Evolutionary conservation across 2,888 invertebrate genomes (phyloP), one percentile per base, ranked within the genome.

Genomic region (Epirrhoe alternata): DNA sequence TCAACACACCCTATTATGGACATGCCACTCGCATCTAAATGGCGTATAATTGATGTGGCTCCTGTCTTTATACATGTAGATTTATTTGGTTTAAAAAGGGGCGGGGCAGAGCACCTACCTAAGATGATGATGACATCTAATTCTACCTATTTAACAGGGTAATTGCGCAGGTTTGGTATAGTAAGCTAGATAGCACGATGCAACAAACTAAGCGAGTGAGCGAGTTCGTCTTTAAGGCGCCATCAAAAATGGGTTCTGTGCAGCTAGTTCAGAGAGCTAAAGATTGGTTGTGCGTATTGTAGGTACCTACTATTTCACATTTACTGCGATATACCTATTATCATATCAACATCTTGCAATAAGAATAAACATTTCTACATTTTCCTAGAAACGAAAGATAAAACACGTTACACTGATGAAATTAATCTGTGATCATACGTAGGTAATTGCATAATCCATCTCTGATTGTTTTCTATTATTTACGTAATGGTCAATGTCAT

Each of bases 1-100:
- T 83, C 79, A 84, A 64, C 54, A 63, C 70, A 64, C 78, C 83
- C 79, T 75, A 80, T 75, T 79, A 81, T 59, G 83, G 83, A 57
- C 45, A 67, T 69, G 50, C 33, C 52, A 52, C 54, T 58, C 53
- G 35, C 53, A 58, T 54, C 30, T 57, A 58, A 54, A 64, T 57
- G 16, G 17, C 57, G 49, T 55, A 50, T 38, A 47, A 42, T 55
- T 50, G 14, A 62, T 54, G 54, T 42, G 33, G 33, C 24, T 59
- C 24, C 51, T 45, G 30, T n/a, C 60, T 52, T 59, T 59, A n/a
- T 24, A 51, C n/a, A 30, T 7, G 1, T 35, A 38, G 33, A 35
- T 50, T 58, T 7, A 33, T 56, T 8, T 45, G 10, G 12, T 47
- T 47, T 47, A 30, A 45, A 17, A 38, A n/a, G 51, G 51, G 51